Conservation (phyloP, 1,140 invertebrate species). For the Tetragonula clypearis region DNA sequence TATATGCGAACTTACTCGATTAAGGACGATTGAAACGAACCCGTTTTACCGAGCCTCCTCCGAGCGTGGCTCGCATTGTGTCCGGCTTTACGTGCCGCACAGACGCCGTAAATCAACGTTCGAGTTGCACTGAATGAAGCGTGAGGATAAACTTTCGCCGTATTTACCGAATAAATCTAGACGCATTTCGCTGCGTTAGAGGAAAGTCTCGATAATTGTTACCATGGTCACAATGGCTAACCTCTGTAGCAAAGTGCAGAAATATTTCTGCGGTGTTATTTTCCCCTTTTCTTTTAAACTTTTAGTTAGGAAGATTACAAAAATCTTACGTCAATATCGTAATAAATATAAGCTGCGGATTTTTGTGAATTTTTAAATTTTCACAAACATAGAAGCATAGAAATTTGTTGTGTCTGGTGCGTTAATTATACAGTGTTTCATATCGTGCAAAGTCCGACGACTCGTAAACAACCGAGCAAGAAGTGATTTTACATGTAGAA, state of each 20-base stretch:
- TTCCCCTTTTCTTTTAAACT: background rate
- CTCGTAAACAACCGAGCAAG: no score
- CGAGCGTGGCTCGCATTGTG: constrained; percentile 28
- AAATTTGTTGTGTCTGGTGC: no score
- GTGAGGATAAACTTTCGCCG: constrained; percentile 17
- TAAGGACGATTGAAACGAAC: constrained; percentile 71
- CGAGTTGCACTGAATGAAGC: constrained; percentile 28
- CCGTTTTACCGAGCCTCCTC: constrained; percentile 46
- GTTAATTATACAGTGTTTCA: no score
- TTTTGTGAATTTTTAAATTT: no score
- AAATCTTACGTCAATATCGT: background rate
- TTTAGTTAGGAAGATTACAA: background rate
- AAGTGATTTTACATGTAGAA: no score
- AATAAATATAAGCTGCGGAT: no score
- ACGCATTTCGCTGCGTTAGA: background rate
- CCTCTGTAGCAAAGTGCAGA: background rate
- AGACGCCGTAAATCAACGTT: constrained; percentile 46
- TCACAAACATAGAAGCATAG: no score
- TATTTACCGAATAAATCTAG: constrained; percentile 36
- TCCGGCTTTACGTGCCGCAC: constrained; percentile 40
- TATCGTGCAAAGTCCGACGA: no score
- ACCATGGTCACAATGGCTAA: background rate
- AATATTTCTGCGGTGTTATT: background rate
- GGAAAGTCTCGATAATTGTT: background rate
- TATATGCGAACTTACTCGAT: constrained; percentile 70